A percentile compares a stretch with the other conserved stretches of the same genome.
Evolutionary conservation across 2,797 vertebrate genomes (phyloP).

Genomic region (Rhinoraja longicauda): DNA sequence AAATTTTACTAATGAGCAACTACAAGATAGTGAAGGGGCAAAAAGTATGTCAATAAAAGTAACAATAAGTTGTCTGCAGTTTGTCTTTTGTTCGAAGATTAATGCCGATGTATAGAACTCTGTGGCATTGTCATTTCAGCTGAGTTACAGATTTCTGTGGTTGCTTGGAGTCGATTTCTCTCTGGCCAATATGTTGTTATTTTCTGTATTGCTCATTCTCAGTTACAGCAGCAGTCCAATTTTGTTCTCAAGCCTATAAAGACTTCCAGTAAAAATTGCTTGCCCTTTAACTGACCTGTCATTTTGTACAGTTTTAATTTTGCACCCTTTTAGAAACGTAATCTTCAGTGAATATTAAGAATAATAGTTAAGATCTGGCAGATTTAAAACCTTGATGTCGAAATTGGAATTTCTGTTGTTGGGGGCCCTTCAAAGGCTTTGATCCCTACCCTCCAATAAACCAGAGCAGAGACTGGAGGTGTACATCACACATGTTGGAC

Average conservation of each 20-base stretch:
- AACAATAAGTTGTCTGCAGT: not conserved
- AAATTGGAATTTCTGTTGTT: not conserved
- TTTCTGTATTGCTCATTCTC: not conserved
- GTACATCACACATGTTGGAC: constrained; percentile 14
- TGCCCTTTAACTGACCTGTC: constrained; percentile 11
- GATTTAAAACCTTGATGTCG: not conserved
- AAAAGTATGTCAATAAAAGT: not conserved
- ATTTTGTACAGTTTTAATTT: not conserved
- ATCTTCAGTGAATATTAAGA: not conserved
- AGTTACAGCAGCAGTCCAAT: not conserved
- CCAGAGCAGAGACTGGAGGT: not conserved
- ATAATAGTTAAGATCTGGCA: not conserved
- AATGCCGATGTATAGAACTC: not conserved
- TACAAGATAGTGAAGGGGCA: not conserved
- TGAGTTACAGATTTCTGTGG: not conserved
- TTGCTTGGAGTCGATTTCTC: too few species aligned
- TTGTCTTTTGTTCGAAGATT: constrained; percentile 16
- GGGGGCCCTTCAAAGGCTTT: not conserved
- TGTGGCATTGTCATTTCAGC: not conserved
- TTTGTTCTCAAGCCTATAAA: not conserved
- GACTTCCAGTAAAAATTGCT: not conserved
- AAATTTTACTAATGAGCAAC: not conserved
- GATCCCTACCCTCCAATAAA: not conserved
- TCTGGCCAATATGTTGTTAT: constrained; percentile 9
- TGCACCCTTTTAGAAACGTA: not conserved